Percentiles rank a stretch among this genome's conserved stretches.
phyloP scores from a whole-genome alignment of 2,113 vertebrate species.

The Bostrychus sinensis region DNA sequence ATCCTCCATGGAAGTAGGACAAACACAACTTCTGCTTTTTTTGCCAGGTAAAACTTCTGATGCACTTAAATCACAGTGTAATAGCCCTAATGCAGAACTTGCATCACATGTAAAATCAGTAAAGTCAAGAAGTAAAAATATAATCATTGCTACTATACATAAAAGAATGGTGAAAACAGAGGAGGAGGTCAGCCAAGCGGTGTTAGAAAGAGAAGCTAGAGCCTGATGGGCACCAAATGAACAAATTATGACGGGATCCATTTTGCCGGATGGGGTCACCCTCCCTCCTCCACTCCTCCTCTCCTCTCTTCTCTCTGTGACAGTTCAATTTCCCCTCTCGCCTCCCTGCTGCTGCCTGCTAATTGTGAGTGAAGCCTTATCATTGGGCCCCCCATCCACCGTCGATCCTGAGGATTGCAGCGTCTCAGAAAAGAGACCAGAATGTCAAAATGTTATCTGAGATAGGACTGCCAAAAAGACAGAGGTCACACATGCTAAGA shows the following conservation, averaged over 20 bases:
- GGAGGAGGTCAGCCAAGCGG: constrained; percentile 94
- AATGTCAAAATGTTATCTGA: constrained; percentile 98
- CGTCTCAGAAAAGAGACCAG: constrained; percentile 87
- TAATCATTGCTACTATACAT: constrained; percentile 35
- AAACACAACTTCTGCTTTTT: constrained; percentile 19
- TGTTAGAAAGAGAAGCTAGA: constrained; percentile 91
- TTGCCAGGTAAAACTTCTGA: constrained; percentile 14
- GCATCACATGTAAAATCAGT: constrained; percentile 34
- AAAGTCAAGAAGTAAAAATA: constrained; percentile 47
- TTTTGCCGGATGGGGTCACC: constrained; percentile 91
- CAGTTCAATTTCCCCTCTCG: constrained; percentile 99
- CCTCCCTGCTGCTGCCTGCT: constrained; percentile 96
- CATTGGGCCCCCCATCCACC: constrained; percentile 85
- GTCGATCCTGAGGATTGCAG: constrained; percentile 61
- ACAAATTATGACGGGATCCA: constrained; percentile 99
- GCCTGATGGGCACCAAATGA: constrained; percentile 99
- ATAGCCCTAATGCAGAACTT: not conserved
- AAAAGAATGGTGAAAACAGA: constrained; percentile 67
- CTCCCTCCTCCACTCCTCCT: constrained; percentile 80
- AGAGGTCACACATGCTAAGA: constrained; percentile 70
- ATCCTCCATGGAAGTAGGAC: constrained; percentile 42
- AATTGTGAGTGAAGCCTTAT: constrained; percentile 99
- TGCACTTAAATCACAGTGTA: constrained; percentile 1
- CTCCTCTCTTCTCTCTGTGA: constrained; percentile 89
- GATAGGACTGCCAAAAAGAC: constrained; percentile 74